A percentile compares a stretch with the other conserved stretches of the same genome.
These are phyloP conservation scores for Pseudoips prasinana DNA, from an alignment of 2,888 invertebrate genomes.

Conservation along the genomic window DNA sequence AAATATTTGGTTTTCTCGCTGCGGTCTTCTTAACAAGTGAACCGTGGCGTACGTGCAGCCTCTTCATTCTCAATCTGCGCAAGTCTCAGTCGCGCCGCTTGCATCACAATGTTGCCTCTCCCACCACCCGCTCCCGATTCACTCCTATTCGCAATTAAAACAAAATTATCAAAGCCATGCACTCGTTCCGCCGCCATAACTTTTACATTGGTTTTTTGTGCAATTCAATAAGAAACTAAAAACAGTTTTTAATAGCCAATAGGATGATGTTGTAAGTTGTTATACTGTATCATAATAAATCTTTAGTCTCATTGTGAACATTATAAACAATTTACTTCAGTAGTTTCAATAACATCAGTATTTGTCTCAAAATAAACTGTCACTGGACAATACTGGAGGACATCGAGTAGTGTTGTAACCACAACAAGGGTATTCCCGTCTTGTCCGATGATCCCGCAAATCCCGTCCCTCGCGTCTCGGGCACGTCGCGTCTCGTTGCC, in stretches of 20 bases:
- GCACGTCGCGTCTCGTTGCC: slow-evolving; percentile 66
- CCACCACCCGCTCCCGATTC: slow-evolving; percentile 33
- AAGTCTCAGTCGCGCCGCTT: slow-evolving; percentile 32
- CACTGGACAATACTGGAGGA: slow-evolving; percentile 23
- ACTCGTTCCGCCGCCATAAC: slow-evolving; percentile 44
- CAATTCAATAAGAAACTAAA: slow-evolving; percentile 15
- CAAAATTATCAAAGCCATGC: slow-evolving; percentile 64
- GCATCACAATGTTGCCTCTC: slow-evolving; percentile 57
- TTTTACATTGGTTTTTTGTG: slow-evolving; percentile 43
- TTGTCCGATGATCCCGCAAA: slow-evolving; percentile 68
- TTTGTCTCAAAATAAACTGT: slow-evolving; percentile 15
- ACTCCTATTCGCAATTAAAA: slow-evolving; percentile 68
- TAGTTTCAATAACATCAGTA: too few species aligned
- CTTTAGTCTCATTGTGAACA: too few species aligned
- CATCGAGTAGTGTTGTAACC: slow-evolving; percentile 45
- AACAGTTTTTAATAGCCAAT: slow-evolving; percentile 15
- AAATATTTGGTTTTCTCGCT: slow-evolving; percentile 68
- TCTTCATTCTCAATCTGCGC: slow-evolving; percentile 56
- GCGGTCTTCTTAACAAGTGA: slow-evolving; percentile 67
- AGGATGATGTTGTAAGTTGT: too few species aligned
- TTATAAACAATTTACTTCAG: too few species aligned
- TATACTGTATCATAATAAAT: too few species aligned
- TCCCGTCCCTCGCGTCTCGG: slow-evolving; percentile 53
- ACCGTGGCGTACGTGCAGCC: slow-evolving; percentile 58
- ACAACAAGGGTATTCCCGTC: slow-evolving; percentile 56